A percentile compares a stretch with the other conserved stretches of the same genome.
These are phyloP conservation scores for Hycleus phaleratus DNA, from an alignment of 1,140 invertebrate genomes.

Conservation along the genomic window DNA sequence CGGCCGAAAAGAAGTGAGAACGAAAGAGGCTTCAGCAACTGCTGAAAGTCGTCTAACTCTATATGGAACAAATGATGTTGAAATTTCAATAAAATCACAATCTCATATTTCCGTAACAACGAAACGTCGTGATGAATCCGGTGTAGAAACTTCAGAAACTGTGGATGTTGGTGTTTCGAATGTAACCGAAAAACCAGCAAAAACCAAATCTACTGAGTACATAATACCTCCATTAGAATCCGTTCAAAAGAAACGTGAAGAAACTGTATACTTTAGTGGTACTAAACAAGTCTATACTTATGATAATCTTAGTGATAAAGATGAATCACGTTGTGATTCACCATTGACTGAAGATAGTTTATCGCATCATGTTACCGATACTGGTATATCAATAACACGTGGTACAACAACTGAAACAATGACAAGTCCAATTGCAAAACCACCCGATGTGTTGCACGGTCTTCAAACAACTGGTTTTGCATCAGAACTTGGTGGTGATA, in stretches of 20 bases:
- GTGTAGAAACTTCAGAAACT: constrained; percentile 41
- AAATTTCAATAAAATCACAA: constrained; percentile 47
- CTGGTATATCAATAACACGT: constrained; percentile 46
- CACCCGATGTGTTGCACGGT: constrained; percentile 34
- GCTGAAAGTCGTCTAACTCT: constrained; percentile 45
- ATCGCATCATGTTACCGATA: constrained; percentile 47
- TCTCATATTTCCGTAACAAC: constrained; percentile 46
- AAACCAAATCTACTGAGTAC: constrained; percentile 26
- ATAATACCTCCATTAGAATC: constrained; percentile 39
- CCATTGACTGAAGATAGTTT: constrained; percentile 44
- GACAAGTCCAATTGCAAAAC: constrained; percentile 40
- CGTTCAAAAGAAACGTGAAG: constrained; percentile 39
- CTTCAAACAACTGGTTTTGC: constrained; percentile 41
- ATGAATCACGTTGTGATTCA: constrained; percentile 37
- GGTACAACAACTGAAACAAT: constrained; percentile 44
- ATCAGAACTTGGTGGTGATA: constrained; percentile 43
- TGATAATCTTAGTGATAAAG: constrained; percentile 35
- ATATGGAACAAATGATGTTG: constrained; percentile 43
- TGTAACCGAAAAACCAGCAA: constrained; percentile 30
- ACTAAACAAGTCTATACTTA: constrained; percentile 45
- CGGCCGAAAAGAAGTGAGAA: constrained; percentile 45
- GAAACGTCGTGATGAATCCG: constrained; percentile 37
- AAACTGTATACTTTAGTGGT: constrained; percentile 45
- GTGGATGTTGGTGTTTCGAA: constrained; percentile 42
- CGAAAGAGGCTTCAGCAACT: constrained; percentile 43